Evolutionary conservation across 2,797 vertebrate genomes (phyloP), one percentile per base, ranked within the genome.

Genomic region (Pyrocephalus nanus): DNA sequence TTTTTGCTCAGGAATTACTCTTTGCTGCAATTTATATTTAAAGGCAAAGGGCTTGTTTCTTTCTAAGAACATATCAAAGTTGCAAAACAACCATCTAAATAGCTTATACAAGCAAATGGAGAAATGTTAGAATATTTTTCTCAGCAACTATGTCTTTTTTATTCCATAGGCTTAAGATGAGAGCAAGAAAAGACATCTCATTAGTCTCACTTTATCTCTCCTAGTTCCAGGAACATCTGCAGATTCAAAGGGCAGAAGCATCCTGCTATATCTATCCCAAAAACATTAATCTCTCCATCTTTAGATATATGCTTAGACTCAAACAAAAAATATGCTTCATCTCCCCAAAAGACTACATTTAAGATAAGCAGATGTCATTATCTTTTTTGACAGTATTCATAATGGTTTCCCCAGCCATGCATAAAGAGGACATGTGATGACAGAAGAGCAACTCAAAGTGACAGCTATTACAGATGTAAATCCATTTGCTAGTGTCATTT

Each of bases 21-120:
- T 86, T 93, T 95, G 94, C 55, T 89, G 90, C 74, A 96, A 95
- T 93, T 92, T 89, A 77, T 47, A 79, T 90, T 94, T 92, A 91
- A 95, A 97, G 93, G 92, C 92, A 97, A 97, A 92, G 71, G 54
- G 36, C 16, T 95, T 77, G 48, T 83, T 95, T 91, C 94, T 86
- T 91, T 86, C 69, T 72, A 9, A 85, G 38, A 69, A 80, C 72
- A 86, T 73, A 90, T 69, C 78, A 86, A 73, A 86, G 62, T 72
- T 93, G 61, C 48, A 48, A 88, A 89, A 62, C 47, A 78, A 48
- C 36, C 19, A 72, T 50, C 85, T 88, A 87, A 81, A 85, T 47
- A 72, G 69, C 82, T 88, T 77, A 32, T 54, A 76, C 8, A 84
- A 64, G 23, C 73, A 92, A 73, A 87, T 0, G 48, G 51, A 85